These are phyloP conservation scores for Hozukius guyotensis DNA, from an alignment of 2,797 vertebrate species.

Conservation along the genomic window DNA sequence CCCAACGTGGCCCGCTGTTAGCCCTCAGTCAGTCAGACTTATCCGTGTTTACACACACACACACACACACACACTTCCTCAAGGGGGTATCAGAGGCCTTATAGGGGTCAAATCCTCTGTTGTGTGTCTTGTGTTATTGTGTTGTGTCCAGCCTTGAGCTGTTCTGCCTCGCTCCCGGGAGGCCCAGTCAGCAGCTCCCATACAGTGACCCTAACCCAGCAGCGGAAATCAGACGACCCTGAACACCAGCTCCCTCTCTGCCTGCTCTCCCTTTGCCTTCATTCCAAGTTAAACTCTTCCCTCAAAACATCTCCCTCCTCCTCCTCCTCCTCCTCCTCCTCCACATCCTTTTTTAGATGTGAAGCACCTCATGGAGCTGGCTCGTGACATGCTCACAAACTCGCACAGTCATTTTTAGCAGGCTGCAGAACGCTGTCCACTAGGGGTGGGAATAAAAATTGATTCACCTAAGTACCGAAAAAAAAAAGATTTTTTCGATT, in stretches of 20 bases:
- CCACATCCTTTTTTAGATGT: constrained; percentile 32
- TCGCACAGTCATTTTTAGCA: background rate
- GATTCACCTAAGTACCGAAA: too few relatives aligned
- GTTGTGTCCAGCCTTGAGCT: constrained; percentile 36
- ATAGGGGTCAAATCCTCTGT: constrained; percentile 42
- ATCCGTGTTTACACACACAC: constrained; percentile 52
- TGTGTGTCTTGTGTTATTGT: constrained; percentile 21
- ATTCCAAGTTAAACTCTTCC: constrained; percentile 36
- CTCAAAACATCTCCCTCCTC: constrained; percentile 7
- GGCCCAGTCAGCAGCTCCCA: constrained; percentile 52
- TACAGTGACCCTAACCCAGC: constrained; percentile 37
- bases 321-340: constrained; percentile 18
- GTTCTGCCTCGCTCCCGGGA: constrained; percentile 13
- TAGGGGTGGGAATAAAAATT: too few relatives aligned
- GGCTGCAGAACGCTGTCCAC: background rate
- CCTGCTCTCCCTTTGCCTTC: constrained; percentile 25
- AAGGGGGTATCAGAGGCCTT: constrained; percentile 45
- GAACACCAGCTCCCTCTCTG: constrained; percentile 19
- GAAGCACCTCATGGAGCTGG: constrained; percentile 1
- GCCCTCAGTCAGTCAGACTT: constrained; percentile 42
- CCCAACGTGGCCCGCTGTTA: constrained; percentile 9
- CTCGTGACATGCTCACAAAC: constrained; percentile 1
- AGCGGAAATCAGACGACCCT: constrained; percentile 47
- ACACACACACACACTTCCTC: constrained; percentile 51
- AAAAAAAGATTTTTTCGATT: too few relatives aligned